These are phyloP conservation scores for Dryas iulia DNA, from an alignment of 1,140 invertebrate species.

Conservation along the genomic window DNA sequence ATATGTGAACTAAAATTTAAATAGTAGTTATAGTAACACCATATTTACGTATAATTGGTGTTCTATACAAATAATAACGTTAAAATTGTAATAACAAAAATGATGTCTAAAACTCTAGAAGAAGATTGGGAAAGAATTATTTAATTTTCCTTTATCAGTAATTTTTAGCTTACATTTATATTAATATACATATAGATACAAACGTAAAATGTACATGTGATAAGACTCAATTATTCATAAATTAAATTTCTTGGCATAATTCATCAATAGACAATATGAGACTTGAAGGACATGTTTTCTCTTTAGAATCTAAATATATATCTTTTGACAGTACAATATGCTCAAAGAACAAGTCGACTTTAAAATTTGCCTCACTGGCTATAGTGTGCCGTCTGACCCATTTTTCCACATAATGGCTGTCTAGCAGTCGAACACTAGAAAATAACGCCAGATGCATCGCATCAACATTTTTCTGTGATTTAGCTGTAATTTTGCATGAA, in stretches of 20 bases:
- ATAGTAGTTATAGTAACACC: too few relatives aligned
- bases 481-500: conserved; percentile 1
- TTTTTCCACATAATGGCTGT: conserved; percentile 31
- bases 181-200: too few relatives aligned
- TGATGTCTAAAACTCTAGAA: too few relatives aligned
- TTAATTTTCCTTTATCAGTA: too few relatives aligned
- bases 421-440: conserved; percentile 26
- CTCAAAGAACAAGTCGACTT: conserved; percentile 25
- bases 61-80: too few relatives aligned
- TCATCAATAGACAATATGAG: background rate
- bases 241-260: background rate
- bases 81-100: too few relatives aligned
- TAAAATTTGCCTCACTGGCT: conserved; percentile 30
- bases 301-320: background rate
- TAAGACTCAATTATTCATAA: too few relatives aligned
- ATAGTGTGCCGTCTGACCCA: conserved; percentile 25
- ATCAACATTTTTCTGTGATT: conserved; percentile 3
- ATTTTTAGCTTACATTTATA: too few relatives aligned
- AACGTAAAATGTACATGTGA: too few relatives aligned
- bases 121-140: too few relatives aligned
- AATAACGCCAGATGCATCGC: conserved; percentile 23
- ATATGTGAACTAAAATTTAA: too few relatives aligned
- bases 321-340: conserved; percentile 7
- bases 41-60: too few relatives aligned
- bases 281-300: background rate